phyloP scores from a whole-genome alignment of 2,797 vertebrate species.

The Leucoraja ocellata region DNA sequence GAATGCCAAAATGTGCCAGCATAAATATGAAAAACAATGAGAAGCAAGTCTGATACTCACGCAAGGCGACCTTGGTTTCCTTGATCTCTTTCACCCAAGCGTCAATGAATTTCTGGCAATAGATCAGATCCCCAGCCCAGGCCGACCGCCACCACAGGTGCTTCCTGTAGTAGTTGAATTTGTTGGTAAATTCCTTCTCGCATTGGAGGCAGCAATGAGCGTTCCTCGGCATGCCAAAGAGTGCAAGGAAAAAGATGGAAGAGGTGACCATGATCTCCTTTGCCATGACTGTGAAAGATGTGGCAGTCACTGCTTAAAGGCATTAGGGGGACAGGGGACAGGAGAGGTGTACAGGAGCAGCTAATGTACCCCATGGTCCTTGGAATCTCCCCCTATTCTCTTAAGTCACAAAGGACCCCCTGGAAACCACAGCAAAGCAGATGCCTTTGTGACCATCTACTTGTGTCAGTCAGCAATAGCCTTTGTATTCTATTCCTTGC shows the following conservation, averaged over 20 bases:
- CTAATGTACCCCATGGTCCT: neutral
- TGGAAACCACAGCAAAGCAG: neutral
- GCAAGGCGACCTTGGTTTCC: neutral
- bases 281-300: neutral
- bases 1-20: too few relatives aligned
- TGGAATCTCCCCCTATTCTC: neutral
- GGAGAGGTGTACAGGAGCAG: neutral
- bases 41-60: neutral
- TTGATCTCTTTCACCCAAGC: neutral
- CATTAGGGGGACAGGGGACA: neutral
- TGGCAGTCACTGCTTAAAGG: neutral
- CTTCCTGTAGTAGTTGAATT: conserved; percentile 15
- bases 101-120: conserved; percentile 28
- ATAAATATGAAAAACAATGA: too few relatives aligned
- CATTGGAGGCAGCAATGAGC: conserved; percentile 17
- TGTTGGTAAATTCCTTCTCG: neutral
- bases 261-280: neutral
- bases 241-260: neutral
- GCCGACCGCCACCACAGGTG: conserved; percentile 18
- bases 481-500: neutral
- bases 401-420: conserved; percentile 16
- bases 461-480: neutral
- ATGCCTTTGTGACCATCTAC: neutral
- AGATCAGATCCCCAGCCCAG: conserved; percentile 31
- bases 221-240: neutral